Conservation (phyloP, 2,113 vertebrate genomes). For the Varanus salvator region DNA sequence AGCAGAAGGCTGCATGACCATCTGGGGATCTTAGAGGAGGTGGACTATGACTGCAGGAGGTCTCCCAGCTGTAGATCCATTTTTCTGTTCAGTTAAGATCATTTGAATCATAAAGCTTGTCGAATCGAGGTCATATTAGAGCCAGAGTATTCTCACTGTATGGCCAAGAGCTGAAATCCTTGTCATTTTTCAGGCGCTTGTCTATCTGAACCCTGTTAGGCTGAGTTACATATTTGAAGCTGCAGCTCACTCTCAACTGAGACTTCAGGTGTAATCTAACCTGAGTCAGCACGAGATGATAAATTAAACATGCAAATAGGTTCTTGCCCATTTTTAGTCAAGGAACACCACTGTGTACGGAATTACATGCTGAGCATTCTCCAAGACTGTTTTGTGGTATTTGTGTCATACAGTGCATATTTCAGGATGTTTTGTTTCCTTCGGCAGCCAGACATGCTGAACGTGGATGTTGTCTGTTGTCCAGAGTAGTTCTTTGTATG, state of each 20-base stretch:
- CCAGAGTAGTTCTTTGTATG: not conserved
- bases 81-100: not conserved
- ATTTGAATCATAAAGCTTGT: not conserved
- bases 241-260: not conserved
- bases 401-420: too few relatives aligned
- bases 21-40: too few relatives aligned
- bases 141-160: not conserved
- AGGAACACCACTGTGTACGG: not conserved
- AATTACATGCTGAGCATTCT: not conserved
- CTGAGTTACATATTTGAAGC: not conserved
- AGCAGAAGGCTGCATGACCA: too few relatives aligned
- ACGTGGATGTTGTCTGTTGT: not conserved
- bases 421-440: not conserved
- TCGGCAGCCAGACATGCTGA: not conserved
- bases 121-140: not conserved
- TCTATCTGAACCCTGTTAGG: not conserved
- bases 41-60: not conserved
- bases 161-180: not conserved
- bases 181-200: not conserved
- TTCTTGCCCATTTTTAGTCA: not conserved
- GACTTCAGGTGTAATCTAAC: not conserved
- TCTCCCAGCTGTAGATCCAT: not conserved
- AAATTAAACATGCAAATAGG: slow-evolving; percentile 11
- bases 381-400: not conserved
- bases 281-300: not conserved